Conservation (phyloP, 1,140 invertebrate species). For the Philopotamus ludificatus region DNA sequence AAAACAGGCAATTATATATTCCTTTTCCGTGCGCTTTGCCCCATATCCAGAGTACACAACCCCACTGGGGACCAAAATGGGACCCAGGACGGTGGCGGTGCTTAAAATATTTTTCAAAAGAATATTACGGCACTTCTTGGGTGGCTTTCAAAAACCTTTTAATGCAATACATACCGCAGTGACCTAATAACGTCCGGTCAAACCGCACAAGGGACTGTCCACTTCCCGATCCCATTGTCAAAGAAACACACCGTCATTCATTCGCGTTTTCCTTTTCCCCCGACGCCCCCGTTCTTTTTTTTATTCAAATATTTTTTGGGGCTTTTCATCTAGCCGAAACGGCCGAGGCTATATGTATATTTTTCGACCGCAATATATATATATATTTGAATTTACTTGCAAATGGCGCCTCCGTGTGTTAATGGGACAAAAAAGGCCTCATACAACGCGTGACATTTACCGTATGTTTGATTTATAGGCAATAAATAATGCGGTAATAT, state of each 20-base stretch:
- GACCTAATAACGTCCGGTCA: constrained; percentile 39
- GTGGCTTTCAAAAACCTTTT: constrained; percentile 40
- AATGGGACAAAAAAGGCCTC: neutral
- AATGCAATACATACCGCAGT: constrained; percentile 39
- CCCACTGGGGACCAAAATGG: too few species aligned
- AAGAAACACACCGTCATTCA: constrained; percentile 1
- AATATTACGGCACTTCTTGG: constrained; percentile 5
- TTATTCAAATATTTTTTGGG: neutral
- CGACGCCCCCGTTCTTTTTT: too few species aligned
- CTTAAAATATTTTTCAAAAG: constrained; percentile 4
- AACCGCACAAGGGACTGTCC: constrained; percentile 33
- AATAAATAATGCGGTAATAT: too few species aligned
- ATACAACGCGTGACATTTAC: neutral
- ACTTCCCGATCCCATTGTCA: constrained; percentile 27
- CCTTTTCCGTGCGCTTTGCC: too few species aligned
- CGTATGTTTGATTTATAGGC: too few species aligned
- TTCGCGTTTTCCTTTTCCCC: constrained; percentile 2
- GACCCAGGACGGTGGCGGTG: neutral
- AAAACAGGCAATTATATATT: too few species aligned
- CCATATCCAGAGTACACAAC: too few species aligned
- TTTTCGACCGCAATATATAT: neutral
- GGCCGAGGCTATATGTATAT: neutral
- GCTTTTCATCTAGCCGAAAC: neutral
- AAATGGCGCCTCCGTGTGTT: neutral
- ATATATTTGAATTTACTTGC: neutral